phyloP scores from a whole-genome alignment of 2,113 vertebrate genomes.

The Alligator sinensis region DNA sequence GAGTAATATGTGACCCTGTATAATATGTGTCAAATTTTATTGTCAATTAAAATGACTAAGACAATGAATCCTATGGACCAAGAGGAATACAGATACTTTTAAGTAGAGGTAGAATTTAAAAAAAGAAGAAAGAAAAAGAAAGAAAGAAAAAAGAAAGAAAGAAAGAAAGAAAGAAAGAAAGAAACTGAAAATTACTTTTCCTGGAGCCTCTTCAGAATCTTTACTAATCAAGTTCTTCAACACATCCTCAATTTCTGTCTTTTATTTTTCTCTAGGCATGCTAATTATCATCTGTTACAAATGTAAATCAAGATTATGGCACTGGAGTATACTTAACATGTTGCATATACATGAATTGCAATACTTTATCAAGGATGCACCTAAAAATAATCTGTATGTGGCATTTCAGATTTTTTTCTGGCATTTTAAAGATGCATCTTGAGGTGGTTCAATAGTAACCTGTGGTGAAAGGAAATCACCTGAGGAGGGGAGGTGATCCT shows the following conservation, averaged over 20 bases:
- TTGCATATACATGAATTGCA: conserved; percentile 65
- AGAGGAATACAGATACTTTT: neutral
- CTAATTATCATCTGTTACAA: conserved; percentile 66
- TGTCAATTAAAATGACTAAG: neutral
- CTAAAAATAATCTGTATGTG: conserved; percentile 47
- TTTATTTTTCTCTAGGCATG: conserved; percentile 50
- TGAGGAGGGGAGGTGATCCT: neutral
- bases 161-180: neutral
- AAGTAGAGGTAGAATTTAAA: neutral
- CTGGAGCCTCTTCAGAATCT: conserved; percentile 27
- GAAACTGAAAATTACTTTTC: neutral
- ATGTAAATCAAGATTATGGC: conserved; percentile 62
- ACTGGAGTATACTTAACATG: conserved; percentile 54
- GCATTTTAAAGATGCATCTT: conserved; percentile 20
- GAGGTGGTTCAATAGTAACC: neutral
- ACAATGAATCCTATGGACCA: accelerated
- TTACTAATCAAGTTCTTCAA: conserved; percentile 60
- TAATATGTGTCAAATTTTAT: neutral
- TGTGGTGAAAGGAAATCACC: neutral
- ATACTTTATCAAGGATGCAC: conserved; percentile 33
- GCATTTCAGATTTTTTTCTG: conserved; percentile 12
- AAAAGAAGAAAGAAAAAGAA: neutral
- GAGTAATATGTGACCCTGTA: neutral
- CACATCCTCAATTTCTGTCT: conserved; percentile 6
- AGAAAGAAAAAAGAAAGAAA: neutral